phyloP scores from a whole-genome alignment of 2,113 vertebrate species.

The Salminus brasiliensis region DNA sequence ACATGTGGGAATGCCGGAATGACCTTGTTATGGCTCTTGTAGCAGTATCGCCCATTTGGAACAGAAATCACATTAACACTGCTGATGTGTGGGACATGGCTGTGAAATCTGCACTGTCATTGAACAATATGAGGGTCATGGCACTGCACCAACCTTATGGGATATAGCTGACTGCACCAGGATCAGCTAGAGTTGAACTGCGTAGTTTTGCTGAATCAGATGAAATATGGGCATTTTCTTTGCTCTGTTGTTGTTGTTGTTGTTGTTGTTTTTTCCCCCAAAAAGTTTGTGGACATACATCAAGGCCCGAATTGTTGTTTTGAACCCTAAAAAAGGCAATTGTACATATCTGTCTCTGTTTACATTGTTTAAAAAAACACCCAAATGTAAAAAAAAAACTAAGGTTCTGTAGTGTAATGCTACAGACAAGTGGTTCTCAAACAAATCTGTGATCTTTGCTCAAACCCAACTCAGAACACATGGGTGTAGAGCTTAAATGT shows the following conservation, averaged over 20 bases:
- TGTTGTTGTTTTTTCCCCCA: background rate
- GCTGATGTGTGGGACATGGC: constrained; percentile 65
- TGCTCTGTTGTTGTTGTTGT: background rate
- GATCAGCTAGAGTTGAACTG: background rate
- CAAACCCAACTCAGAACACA: no score
- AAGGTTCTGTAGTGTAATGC: no score
- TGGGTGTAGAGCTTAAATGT: background rate
- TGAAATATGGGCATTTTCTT: background rate
- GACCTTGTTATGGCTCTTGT: constrained; percentile 61
- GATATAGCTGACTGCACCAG: background rate
- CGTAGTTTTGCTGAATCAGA: background rate
- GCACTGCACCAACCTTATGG: constrained; percentile 39
- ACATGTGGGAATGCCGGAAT: constrained; percentile 66
- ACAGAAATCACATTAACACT: constrained; percentile 63
- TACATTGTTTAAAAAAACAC: no score
- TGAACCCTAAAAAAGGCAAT: no score
- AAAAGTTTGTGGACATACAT: background rate
- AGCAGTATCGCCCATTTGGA: constrained; percentile 59
- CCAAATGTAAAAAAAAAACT: no score
- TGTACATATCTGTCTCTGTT: no score
- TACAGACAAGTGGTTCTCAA: no score
- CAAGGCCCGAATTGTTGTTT: no score
- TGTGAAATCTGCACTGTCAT: constrained; percentile 37
- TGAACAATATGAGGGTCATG: constrained; percentile 66
- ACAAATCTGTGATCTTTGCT: no score